phyloP scores from a whole-genome alignment of 1,140 invertebrate species.

The Chlorops oryzae region DNA sequence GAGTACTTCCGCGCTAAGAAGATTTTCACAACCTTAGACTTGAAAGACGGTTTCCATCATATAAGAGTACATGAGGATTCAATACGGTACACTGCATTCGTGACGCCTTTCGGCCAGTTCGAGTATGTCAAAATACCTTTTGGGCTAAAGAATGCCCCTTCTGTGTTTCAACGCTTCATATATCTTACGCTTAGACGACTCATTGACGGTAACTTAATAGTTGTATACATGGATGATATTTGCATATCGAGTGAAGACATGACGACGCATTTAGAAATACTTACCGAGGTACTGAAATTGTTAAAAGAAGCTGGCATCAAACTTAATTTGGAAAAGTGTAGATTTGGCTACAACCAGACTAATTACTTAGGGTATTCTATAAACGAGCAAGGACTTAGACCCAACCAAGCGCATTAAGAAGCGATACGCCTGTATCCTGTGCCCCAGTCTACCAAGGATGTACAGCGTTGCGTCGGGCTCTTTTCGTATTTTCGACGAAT shows the following conservation, averaged over 20 bases:
- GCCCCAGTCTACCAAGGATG: not conserved
- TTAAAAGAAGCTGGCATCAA: conserved; percentile 33
- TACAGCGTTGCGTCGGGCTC: conserved; percentile 1
- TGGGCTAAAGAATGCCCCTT: conserved; percentile 45
- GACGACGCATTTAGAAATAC: not conserved
- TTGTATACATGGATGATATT: conserved; percentile 15
- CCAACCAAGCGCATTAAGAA: conserved; percentile 19
- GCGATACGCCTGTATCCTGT: not conserved
- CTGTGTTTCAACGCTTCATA: conserved; percentile 47
- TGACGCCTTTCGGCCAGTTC: conserved; percentile 45
- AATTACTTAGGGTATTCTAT: conserved; percentile 23
- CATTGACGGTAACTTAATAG: conserved; percentile 1
- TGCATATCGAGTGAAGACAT: not conserved
- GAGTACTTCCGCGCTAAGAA: not conserved
- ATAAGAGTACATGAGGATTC: not conserved
- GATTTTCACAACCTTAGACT: not conserved
- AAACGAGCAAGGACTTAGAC: conserved; percentile 16
- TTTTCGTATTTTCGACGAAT: conserved; percentile 10
- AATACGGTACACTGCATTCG: conserved; percentile 39
- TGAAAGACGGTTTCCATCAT: conserved; percentile 1
- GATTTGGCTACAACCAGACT: conserved; percentile 25
- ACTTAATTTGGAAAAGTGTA: conserved; percentile 43
- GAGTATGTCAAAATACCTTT: conserved; percentile 49
- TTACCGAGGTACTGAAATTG: conserved; percentile 20
- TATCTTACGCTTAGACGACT: conserved; percentile 29